Percentiles rank a stretch among this genome's conserved stretches.
Conservation (phyloP, 2,113 vertebrate species). For the Chaetorhynchus papuensis region DNA sequence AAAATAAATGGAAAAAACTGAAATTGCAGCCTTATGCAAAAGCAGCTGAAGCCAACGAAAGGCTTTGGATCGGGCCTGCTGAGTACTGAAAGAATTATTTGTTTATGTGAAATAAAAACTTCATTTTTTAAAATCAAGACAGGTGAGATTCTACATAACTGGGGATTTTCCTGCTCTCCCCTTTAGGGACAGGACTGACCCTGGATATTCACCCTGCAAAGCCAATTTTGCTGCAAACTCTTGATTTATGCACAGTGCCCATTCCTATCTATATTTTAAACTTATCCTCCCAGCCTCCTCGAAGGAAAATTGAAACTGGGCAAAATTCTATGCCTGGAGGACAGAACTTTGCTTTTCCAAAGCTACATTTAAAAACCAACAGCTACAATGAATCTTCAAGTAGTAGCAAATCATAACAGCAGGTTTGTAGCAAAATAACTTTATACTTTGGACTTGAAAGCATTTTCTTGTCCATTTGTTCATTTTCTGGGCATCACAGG, state of each 20-base stretch:
- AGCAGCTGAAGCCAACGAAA: not conserved
- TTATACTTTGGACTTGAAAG: not conserved
- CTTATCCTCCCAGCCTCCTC: not conserved
- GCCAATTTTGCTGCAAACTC: not conserved
- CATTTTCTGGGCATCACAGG: not conserved
- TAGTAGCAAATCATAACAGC: not conserved
- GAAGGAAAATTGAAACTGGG: not conserved
- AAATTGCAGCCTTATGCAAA: not conserved
- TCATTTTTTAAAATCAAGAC: not conserved
- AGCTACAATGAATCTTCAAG: not conserved
- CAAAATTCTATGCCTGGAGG: not conserved
- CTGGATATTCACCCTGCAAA: not conserved
- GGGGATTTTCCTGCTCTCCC: not conserved
- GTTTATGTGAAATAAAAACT: not conserved
- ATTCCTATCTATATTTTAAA: not conserved
- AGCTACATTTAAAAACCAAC: not conserved
- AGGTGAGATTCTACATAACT: not conserved
- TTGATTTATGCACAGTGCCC: not conserved
- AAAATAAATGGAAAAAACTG: not conserved
- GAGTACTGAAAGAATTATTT: not conserved
- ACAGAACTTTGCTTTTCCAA: not conserved
- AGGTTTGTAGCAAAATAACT: not conserved
- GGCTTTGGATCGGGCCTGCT: not conserved
- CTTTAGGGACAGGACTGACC: not conserved
- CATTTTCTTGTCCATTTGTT: not conserved